Conservation (phyloP, 2,797 vertebrate species). For the Hapalemur alaotrensis region DNA sequence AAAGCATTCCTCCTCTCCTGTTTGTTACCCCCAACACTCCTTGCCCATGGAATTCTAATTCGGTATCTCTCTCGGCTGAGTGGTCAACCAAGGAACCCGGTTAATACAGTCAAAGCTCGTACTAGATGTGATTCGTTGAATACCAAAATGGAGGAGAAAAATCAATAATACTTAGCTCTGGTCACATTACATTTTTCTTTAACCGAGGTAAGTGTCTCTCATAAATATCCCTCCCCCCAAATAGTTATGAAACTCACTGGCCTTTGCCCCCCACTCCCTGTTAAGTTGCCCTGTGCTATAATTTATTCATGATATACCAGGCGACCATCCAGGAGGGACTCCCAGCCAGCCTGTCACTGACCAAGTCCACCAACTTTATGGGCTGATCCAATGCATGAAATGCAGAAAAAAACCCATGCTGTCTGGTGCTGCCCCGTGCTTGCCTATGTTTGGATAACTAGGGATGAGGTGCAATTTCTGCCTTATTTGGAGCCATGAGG, state of each 20-base stretch:
- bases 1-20: not conserved
- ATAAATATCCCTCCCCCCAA: constrained; percentile 2
- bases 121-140: constrained; percentile 63
- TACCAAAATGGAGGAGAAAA: constrained; percentile 57
- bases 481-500: not conserved
- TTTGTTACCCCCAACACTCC: constrained; percentile 46
- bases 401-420: not conserved
- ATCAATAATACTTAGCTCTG: constrained; percentile 64
- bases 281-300: not conserved
- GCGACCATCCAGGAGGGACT: not conserved
- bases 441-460: not conserved
- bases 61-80: constrained; percentile 40
- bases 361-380: not conserved
- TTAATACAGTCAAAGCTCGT: constrained; percentile 52
- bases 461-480: fast-evolving
- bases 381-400: fast-evolving
- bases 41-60: constrained; percentile 58
- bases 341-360: not conserved
- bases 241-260: not conserved
- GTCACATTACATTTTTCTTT: constrained; percentile 56
- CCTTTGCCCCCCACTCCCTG: not conserved
- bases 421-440: fast-evolving
- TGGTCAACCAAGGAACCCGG: constrained; percentile 54
- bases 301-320: not conserved
- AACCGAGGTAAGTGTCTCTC: constrained; percentile 15